These are phyloP conservation scores for Heliconius aoede DNA, from an alignment of 2,888 invertebrate species.

Conservation along the genomic window DNA sequence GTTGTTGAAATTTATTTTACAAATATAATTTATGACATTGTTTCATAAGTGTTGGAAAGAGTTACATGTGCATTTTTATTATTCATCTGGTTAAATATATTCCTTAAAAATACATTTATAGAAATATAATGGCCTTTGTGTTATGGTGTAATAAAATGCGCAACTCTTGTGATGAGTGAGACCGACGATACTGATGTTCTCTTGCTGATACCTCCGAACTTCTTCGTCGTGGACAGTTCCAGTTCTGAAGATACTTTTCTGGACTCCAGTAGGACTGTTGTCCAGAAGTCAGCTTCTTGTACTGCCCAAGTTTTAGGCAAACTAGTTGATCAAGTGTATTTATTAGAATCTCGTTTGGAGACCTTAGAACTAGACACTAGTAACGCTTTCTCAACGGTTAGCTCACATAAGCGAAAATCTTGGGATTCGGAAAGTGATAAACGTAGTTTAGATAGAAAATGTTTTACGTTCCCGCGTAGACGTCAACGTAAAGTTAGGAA, in stretches of 20 bases:
- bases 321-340: constrained; percentile 85
- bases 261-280: constrained; percentile 76
- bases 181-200: constrained; percentile 92
- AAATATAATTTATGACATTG: neutral
- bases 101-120: neutral
- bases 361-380: constrained; percentile 67
- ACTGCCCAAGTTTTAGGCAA: constrained; percentile 80
- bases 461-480: constrained; percentile 73
- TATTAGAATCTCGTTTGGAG: constrained; percentile 83
- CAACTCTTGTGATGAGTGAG: constrained; percentile 77
- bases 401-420: constrained; percentile 55
- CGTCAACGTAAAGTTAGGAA: constrained; percentile 65
- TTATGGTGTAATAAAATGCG: constrained; percentile 45
- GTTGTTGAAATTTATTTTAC: constrained; percentile 6
- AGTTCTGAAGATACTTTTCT: constrained; percentile 80
- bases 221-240: constrained; percentile 86
- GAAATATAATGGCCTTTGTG: constrained; percentile 65
- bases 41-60: neutral
- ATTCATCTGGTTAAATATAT: neutral
- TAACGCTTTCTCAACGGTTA: constrained; percentile 60
- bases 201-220: constrained; percentile 90
- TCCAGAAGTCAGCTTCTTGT: constrained; percentile 74
- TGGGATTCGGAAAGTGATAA: constrained; percentile 70
- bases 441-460: constrained; percentile 67
- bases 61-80: neutral